Conservation (phyloP, 1,140 invertebrate species). For the Aphelenchoides avenae region DNA sequence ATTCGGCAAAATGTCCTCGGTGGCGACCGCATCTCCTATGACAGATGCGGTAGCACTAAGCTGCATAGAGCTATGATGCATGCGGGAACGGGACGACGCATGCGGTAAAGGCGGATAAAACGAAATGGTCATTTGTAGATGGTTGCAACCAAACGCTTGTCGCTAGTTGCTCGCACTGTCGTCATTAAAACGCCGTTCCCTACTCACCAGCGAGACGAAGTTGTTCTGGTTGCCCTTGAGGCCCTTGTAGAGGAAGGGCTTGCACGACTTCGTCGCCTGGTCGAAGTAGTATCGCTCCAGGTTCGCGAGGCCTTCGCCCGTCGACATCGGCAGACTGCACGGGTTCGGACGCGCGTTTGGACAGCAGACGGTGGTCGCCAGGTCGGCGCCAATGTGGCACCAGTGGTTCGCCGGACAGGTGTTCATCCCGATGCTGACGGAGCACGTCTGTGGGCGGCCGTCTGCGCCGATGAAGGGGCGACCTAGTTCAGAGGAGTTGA, state of each 20-base stretch:
- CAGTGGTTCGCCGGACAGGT: conserved; percentile 44
- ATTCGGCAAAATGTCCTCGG: too few relatives aligned
- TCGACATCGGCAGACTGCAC: conserved; percentile 58
- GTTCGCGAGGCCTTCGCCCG: conserved; percentile 52
- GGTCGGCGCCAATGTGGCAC: conserved; percentile 52
- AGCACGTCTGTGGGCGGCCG: conserved; percentile 50
- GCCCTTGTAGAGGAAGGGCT: conserved; percentile 61
- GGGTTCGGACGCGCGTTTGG: conserved; percentile 52
- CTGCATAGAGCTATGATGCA: too few relatives aligned
- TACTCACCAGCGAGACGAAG: conserved; percentile 57
- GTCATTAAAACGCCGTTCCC: too few relatives aligned
- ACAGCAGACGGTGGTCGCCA: conserved; percentile 55
- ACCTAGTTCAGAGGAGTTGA: too few relatives aligned
- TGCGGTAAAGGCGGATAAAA: too few relatives aligned
- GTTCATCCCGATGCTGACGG: conserved; percentile 40
- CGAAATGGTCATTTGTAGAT: conserved; percentile 15
- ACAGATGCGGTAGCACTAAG: too few relatives aligned
- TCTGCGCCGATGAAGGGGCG: conserved; percentile 52
- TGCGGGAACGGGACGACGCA: too few relatives aligned
- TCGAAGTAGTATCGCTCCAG: conserved; percentile 61
- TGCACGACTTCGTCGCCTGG: conserved; percentile 55
- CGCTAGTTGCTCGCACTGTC: too few relatives aligned
- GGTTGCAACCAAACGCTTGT: too few relatives aligned
- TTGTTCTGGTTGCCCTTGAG: conserved; percentile 63
- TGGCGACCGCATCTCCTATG: too few relatives aligned